Conservation (phyloP, 2,113 vertebrate genomes). For the Oreocharis arfaki region DNA sequence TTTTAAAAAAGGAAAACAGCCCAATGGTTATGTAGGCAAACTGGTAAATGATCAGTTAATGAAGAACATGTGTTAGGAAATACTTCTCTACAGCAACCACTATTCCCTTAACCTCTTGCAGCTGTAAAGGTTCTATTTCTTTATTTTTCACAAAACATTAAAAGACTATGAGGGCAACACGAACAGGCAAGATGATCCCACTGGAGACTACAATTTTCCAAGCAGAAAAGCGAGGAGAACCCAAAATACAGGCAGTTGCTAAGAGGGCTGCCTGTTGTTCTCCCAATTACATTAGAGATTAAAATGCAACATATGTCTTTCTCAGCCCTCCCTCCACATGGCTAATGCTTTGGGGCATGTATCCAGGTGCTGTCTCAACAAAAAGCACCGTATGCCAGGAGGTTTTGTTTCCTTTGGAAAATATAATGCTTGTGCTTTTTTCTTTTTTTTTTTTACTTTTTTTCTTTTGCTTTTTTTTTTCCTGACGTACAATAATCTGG, state of each 20-base stretch:
- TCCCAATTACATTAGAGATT: slow-evolving; percentile 41
- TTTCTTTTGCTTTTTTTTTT: neutral
- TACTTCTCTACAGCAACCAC: slow-evolving; percentile 11
- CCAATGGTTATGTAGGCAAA: slow-evolving; percentile 25
- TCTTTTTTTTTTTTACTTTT: neutral
- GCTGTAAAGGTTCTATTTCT: slow-evolving; percentile 43
- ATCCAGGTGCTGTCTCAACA: slow-evolving; percentile 57
- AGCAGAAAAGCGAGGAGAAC: slow-evolving; percentile 12
- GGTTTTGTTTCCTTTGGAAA: slow-evolving; percentile 61
- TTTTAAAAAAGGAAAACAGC: slow-evolving; percentile 3
- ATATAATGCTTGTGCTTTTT: neutral
- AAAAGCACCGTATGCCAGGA: slow-evolving; percentile 29
- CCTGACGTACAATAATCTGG: neutral
- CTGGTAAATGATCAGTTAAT: slow-evolving; percentile 46
- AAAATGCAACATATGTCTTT: slow-evolving; percentile 41
- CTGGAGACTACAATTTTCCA: slow-evolving; percentile 12
- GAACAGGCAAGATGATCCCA: slow-evolving; percentile 14
- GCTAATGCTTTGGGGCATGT: slow-evolving; percentile 23
- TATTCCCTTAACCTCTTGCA: slow-evolving; percentile 35
- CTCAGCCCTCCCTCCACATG: slow-evolving; percentile 5
- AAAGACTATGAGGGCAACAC: neutral
- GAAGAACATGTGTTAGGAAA: slow-evolving; percentile 34
- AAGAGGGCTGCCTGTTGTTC: slow-evolving; percentile 26
- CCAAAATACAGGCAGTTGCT: slow-evolving; percentile 35
- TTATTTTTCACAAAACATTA: slow-evolving; percentile 49